Evolutionary conservation across 37 sponge, comb jelly and placozoan species (phyloP).

Genomic region (Geodia barretti): DNA sequence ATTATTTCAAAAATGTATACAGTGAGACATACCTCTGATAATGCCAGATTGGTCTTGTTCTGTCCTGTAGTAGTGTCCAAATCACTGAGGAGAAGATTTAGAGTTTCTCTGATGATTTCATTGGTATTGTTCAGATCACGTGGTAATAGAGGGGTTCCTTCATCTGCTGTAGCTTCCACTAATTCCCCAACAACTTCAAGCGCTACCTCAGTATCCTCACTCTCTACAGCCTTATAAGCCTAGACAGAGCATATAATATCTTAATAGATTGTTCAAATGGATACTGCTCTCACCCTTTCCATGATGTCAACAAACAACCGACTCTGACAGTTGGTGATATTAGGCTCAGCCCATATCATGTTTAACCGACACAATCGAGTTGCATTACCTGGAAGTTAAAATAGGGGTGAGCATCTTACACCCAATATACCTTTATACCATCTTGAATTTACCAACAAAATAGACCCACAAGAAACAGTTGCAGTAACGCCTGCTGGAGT

Average conservation of each 20-base stretch:
- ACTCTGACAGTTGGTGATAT: neutral
- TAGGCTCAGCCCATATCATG: neutral
- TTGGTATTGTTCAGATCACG: neutral
- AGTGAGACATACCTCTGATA: neutral
- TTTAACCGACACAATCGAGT: neutral
- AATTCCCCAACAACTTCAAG: neutral
- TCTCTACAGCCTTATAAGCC: neutral
- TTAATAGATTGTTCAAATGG: too few species aligned
- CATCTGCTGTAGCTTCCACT: neutral
- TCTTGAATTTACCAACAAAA: too few species aligned
- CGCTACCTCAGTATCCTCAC: neutral
- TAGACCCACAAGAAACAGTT: neutral
- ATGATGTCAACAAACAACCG: neutral
- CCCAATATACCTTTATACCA: too few species aligned
- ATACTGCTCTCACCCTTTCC: neutral
- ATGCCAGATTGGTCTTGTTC: neutral
- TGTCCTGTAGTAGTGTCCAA: neutral
- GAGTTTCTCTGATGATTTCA: neutral
- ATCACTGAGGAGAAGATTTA: neutral
- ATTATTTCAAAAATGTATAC: neutral
- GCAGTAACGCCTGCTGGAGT: neutral
- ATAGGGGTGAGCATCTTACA: too few species aligned
- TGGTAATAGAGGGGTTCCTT: neutral
- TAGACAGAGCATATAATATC: neutral
- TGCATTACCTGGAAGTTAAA: constrained; percentile 1